Percentiles rank a stretch among this genome's conserved stretches.
Evolutionary conservation across 2,113 vertebrate species (phyloP).

Genomic region (Sceloporus undulatus): DNA sequence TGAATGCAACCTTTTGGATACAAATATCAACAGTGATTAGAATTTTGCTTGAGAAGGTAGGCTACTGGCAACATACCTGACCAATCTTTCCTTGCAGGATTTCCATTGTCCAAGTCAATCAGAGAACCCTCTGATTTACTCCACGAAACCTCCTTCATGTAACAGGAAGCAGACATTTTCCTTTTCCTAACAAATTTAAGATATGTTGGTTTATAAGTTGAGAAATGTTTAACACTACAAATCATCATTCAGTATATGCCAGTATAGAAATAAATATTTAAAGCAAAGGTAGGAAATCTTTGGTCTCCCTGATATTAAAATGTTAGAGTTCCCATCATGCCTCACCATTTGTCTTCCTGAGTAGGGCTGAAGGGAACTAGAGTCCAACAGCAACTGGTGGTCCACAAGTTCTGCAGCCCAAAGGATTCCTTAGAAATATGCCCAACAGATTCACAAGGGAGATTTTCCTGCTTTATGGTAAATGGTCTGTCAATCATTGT

Average conservation of each 20-base stretch:
- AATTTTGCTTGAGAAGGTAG: background rate
- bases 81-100: slow-evolving; percentile 71
- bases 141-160: slow-evolving; percentile 77
- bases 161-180: slow-evolving; percentile 82
- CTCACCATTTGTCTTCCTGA: background rate
- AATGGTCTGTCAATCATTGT: background rate
- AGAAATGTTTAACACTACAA: slow-evolving; percentile 7
- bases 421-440: background rate
- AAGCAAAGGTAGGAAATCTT: background rate
- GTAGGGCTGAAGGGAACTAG: background rate
- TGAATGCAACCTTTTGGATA: background rate
- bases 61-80: slow-evolving; percentile 71
- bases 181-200: slow-evolving; percentile 73
- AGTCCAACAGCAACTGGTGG: background rate
- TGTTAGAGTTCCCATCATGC: background rate
- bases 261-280: background rate
- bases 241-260: background rate
- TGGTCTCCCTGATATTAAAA: background rate
- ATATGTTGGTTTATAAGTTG: background rate
- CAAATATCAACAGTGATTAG: background rate
- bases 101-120: slow-evolving; percentile 83
- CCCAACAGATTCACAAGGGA: background rate
- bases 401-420: background rate
- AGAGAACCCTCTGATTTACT: slow-evolving; percentile 91
- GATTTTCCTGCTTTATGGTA: background rate